These are phyloP conservation scores for Sebastes minor DNA, from an alignment of 2,797 vertebrate genomes.

Conservation along the genomic window DNA sequence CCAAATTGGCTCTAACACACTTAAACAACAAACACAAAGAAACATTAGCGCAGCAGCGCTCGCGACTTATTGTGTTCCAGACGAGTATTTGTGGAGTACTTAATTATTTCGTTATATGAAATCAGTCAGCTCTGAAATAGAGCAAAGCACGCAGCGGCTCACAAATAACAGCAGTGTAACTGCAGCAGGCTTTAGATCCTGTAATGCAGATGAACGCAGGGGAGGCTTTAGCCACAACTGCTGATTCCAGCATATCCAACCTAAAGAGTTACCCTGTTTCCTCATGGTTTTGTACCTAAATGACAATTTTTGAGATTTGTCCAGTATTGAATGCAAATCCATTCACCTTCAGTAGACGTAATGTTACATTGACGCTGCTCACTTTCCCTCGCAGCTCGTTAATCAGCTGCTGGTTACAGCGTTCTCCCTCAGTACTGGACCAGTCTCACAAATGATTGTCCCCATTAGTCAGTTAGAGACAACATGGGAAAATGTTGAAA, in stretches of 20 bases:
- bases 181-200: neutral
- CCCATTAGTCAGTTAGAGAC: too few relatives aligned
- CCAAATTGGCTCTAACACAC: constrained; percentile 55
- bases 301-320: too few relatives aligned
- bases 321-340: too few relatives aligned
- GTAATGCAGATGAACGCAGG: neutral
- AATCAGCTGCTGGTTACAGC: too few relatives aligned
- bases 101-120: constrained; percentile 42
- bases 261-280: neutral
- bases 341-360: too few relatives aligned
- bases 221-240: neutral
- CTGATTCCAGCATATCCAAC: constrained; percentile 34
- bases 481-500: too few relatives aligned
- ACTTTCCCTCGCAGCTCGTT: too few relatives aligned
- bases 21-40: constrained; percentile 49
- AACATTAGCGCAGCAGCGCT: constrained; percentile 38
- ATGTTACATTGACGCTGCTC: too few relatives aligned
- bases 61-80: constrained; percentile 15
- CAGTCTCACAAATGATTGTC: rapidly evolving
- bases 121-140: constrained; percentile 44
- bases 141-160: constrained; percentile 16
- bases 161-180: constrained; percentile 11
- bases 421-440: too few relatives aligned
- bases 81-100: constrained; percentile 16
- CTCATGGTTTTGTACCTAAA: too few relatives aligned